Evolutionary conservation across 1,140 invertebrate genomes (phyloP).

Genomic region (Helicorthomorpha holstii): DNA sequence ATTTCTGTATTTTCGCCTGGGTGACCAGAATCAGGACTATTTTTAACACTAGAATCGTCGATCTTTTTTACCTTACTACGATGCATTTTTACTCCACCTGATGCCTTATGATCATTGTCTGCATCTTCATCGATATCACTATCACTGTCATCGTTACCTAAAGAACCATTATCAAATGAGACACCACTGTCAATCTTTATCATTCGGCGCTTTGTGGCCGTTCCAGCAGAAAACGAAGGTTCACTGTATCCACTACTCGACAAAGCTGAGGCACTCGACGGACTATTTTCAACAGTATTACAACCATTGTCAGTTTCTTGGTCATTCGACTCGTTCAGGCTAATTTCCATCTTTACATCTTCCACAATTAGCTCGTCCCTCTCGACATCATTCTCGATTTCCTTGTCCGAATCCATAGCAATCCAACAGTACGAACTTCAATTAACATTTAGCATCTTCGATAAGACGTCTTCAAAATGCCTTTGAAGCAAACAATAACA

Average conservation of each 20-base stretch:
- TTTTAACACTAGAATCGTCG: slow-evolving; percentile 5
- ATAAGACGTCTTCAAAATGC: no score
- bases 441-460: no score
- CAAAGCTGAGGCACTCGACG: not conserved
- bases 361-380: no score
- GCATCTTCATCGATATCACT: slow-evolving; percentile 17
- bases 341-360: no score
- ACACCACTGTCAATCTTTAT: slow-evolving; percentile 26
- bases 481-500: no score
- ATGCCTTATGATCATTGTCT: slow-evolving; percentile 6
- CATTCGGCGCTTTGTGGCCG: slow-evolving; percentile 10
- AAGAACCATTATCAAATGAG: slow-evolving; percentile 16
- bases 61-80: not conserved
- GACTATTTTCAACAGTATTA: slow-evolving; percentile 4
- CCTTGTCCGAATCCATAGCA: no score
- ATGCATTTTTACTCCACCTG: slow-evolving; percentile 11
- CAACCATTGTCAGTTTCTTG: not conserved
- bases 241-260: not conserved
- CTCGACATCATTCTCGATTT: no score
- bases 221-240: not conserved
- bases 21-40: slow-evolving; percentile 12
- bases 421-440: no score
- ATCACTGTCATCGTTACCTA: slow-evolving; percentile 18
- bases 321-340: not conserved
- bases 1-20: slow-evolving; percentile 12